Conservation (phyloP, 2,888 invertebrate species). For the Erpobdella octoculata region DNA sequence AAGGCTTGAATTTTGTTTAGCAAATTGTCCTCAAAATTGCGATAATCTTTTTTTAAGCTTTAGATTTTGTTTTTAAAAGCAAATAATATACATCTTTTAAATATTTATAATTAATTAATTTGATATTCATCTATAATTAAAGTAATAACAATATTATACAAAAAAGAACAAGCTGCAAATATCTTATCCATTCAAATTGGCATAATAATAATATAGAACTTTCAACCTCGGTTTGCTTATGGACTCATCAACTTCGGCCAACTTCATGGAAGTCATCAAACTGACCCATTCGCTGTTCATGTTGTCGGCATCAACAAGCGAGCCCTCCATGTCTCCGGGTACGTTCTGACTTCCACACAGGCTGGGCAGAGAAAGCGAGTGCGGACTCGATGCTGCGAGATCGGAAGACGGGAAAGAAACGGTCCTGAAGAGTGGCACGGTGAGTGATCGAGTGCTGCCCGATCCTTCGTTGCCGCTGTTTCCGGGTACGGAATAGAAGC, state of each 20-base stretch:
- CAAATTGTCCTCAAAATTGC: background rate
- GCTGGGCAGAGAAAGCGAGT: constrained; percentile 24
- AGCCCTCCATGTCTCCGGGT: background rate
- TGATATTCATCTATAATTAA: background rate
- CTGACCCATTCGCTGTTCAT: constrained; percentile 26
- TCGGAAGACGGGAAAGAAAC: background rate
- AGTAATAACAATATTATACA: too few relatives aligned
- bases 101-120: background rate
- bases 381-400: background rate
- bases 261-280: constrained; percentile 30
- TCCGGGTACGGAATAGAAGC: background rate
- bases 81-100: too few relatives aligned
- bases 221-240: background rate
- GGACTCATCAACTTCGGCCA: constrained; percentile 20
- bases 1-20: too few relatives aligned
- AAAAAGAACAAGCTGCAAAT: too few relatives aligned
- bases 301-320: constrained; percentile 15
- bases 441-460: constrained; percentile 13
- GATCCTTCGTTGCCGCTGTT: background rate
- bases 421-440: background rate
- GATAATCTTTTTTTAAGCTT: background rate
- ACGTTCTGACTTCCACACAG: constrained; percentile 6
- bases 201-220: background rate
- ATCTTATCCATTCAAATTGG: too few relatives aligned
- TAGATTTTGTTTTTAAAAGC: too few relatives aligned